These are phyloP conservation scores for Bubo bubo DNA, from an alignment of 2,113 vertebrate species.

Conservation along the genomic window DNA sequence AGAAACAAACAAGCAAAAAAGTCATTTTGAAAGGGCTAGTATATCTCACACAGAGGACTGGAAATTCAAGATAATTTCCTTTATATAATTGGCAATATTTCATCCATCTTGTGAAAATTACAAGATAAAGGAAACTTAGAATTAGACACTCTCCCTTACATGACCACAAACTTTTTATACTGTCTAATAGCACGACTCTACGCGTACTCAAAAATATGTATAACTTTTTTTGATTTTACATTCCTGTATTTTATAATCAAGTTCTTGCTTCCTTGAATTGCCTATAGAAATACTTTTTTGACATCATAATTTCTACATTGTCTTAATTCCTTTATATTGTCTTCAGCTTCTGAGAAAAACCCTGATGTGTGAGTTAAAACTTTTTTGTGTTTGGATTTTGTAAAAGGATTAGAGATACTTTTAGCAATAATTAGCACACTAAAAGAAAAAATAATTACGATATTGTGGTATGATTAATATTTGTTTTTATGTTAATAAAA, in stretches of 20 bases:
- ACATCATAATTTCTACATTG: background rate
- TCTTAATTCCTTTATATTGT: background rate
- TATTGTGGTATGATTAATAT: background rate
- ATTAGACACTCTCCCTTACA: background rate
- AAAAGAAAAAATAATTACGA: rapidly evolving
- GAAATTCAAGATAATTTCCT: background rate
- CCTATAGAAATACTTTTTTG: background rate
- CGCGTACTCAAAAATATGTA: background rate
- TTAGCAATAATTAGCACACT: background rate
- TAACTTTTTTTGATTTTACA: background rate
- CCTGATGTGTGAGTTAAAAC: background rate
- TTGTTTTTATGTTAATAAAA: background rate
- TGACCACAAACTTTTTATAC: background rate
- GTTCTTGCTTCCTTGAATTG: background rate
- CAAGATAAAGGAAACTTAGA: background rate
- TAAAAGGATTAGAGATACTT: background rate
- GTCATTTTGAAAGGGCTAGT: background rate
- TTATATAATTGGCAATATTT: background rate
- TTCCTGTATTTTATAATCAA: background rate
- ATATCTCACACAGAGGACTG: background rate
- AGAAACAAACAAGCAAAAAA: background rate
- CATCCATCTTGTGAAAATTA: background rate
- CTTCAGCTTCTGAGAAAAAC: background rate
- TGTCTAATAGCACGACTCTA: background rate
- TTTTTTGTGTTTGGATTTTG: background rate